Conservation (phyloP, 2,888 invertebrate species). For the Microctonus hyperodae region DNA sequence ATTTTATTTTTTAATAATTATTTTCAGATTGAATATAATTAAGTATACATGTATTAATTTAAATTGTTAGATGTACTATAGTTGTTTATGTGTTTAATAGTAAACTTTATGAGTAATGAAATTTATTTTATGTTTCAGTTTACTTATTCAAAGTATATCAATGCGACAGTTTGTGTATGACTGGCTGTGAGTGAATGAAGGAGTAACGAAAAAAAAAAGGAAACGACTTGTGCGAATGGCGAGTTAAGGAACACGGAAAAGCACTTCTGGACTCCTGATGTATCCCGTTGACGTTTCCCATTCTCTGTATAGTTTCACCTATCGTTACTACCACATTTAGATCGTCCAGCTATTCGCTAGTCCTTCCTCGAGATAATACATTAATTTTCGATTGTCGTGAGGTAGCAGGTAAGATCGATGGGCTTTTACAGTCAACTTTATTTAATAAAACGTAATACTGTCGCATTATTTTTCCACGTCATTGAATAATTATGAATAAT, state of each 20-base stretch:
- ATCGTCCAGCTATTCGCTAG: conserved; percentile 27
- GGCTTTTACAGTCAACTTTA: conserved; percentile 25
- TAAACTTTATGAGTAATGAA: too few species aligned
- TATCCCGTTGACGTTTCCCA: conserved; percentile 42
- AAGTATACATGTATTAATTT: too few species aligned
- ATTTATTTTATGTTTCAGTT: background rate
- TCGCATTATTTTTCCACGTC: background rate
- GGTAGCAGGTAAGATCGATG: conserved; percentile 45
- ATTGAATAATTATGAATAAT: background rate
- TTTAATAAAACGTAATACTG: background rate
- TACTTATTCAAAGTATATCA: conserved; percentile 1
- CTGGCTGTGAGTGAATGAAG: conserved; percentile 14
- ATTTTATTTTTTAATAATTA: too few species aligned
- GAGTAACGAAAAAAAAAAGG: conserved; percentile 10
- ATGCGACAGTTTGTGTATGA: conserved; percentile 25
- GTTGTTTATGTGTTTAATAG: too few species aligned
- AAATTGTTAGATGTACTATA: too few species aligned
- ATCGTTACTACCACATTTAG: conserved; percentile 34
- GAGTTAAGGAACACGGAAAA: conserved; percentile 63
- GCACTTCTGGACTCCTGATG: conserved; percentile 61
- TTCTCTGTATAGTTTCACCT: conserved; percentile 15
- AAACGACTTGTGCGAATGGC: conserved; percentile 39
- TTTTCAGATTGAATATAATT: too few species aligned
- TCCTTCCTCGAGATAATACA: conserved; percentile 51
- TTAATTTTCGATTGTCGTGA: conserved; percentile 59